These are phyloP conservation scores for Neopipo cinnamomea DNA, from an alignment of 2,113 vertebrate species.

Conservation along the genomic window DNA sequence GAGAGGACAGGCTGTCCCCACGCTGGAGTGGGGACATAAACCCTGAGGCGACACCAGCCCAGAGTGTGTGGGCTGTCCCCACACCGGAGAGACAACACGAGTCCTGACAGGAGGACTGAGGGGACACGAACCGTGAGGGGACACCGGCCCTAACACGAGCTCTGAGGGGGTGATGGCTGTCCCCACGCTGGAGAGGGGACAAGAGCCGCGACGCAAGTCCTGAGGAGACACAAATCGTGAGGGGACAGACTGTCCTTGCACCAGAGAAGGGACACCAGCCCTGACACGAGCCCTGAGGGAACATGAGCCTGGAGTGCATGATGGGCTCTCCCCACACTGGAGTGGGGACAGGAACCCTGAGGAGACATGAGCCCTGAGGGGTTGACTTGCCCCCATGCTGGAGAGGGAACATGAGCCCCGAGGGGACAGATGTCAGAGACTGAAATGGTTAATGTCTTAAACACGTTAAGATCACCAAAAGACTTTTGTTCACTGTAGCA, in stretches of 20 bases:
- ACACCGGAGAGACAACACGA: no score
- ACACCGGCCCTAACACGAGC: background rate
- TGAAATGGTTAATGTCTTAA: no score
- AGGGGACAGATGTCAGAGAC: background rate
- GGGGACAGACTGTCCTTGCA: no score
- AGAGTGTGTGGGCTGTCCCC: background rate
- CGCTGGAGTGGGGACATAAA: no score
- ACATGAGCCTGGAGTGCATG: background rate
- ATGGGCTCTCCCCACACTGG: background rate
- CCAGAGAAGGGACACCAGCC: background rate
- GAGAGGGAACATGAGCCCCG: background rate
- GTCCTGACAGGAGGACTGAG: background rate
- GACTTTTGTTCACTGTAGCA: no score
- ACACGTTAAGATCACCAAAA: no score
- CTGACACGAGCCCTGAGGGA: background rate
- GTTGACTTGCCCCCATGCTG: background rate
- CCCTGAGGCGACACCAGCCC: background rate
- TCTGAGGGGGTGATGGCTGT: background rate
- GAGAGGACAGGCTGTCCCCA: no score
- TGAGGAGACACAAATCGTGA: background rate
- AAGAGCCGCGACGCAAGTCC: no score
- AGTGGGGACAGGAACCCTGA: background rate
- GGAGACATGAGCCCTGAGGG: background rate
- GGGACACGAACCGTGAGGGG: background rate
- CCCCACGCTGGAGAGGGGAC: background rate